These are phyloP conservation scores for Rhizomys pruinosus DNA, from an alignment of 2,113 vertebrate species.

Conservation along the genomic window DNA sequence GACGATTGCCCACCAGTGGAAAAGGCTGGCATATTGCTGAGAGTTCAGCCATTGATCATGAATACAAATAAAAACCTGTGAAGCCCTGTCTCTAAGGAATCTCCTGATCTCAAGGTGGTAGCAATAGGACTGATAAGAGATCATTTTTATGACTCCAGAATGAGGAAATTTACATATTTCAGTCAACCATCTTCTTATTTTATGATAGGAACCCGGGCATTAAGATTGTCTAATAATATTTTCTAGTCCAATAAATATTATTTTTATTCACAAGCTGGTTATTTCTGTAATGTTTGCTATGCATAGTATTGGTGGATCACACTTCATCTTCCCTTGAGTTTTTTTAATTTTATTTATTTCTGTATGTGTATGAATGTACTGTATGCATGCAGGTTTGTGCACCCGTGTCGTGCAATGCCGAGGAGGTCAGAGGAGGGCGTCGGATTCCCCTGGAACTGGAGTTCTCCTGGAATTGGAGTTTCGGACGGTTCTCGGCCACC, in stretches of 20 bases:
- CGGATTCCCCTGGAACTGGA: too few species aligned
- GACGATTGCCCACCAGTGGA: not conserved
- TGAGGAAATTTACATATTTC: not conserved
- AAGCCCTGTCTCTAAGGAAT: not conserved
- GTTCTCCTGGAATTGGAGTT: too few species aligned
- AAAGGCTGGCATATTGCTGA: not conserved
- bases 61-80: not conserved
- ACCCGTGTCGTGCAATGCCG: too few species aligned
- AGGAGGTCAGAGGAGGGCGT: too few species aligned
- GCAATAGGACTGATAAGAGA: not conserved
- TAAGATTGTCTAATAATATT: not conserved
- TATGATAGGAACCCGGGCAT: not conserved
- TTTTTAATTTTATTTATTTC: not conserved
- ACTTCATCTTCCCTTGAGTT: not conserved
- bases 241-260: not conserved
- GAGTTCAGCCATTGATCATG: not conserved
- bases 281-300: not conserved
- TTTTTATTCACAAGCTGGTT: not conserved
- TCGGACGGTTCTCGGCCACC: too few species aligned
- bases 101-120: not conserved
- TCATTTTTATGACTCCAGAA: not conserved
- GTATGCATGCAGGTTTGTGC: too few species aligned
- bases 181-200: not conserved
- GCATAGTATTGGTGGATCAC: not conserved
- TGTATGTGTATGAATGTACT: not conserved